Base-by-base conservation (phyloP, 2,113 vertebrate genomes). In the Toxostoma redivivum region DNA sequence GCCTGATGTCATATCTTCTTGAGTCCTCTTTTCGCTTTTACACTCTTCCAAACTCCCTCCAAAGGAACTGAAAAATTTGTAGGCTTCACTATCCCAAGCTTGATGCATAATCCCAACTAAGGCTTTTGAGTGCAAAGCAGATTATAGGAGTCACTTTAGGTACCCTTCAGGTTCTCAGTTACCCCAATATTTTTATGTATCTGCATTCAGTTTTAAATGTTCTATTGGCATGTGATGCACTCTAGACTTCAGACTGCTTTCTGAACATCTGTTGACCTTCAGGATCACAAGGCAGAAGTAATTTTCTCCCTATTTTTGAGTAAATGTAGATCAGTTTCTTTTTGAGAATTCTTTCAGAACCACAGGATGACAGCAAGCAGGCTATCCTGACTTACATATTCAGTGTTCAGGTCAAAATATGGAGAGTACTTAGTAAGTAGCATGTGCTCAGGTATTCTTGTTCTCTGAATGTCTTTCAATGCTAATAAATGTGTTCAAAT, bases 1-100 rank as follows among this genome's bases (percentile, higher is more conserved):
- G 44, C 18, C 17, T 74, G n/a, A 37, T 0, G 0, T 53, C 40
- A 19, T 66, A 44, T 14, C 6, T 86, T 57, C 37, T 48, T 62
- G 48, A 57, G 22, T 76, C 67, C 33, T 54, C 5, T 48, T 54
- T 65, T 69, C 35, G 20, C 42, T 73, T 31, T 64, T 37, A 10
- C 4, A 15, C 3, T 24, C 27, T 58, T 14, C 38, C 19, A 71
- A 65, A 44, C 20, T 40, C 11, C 27, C 42, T 62, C 25, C 44
- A 60, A 14, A 5, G 15, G 31, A 87, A 35, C 30, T 15, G 57
- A 67, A 9, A 42, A 2, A 22, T 72, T 80, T 27, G 37, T 47
- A 42, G 30, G 33, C 54, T 67, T 10, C 22, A 25, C 35, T 45
- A 35, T 14, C 17, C 44, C 73, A 51, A 13, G n/a, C 5, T 16